A percentile compares a stretch with the other conserved stretches of the same genome.
These are phyloP conservation scores for Diacarnus erythraeanus DNA, from an alignment of 37 sponge, comb jelly and placozoan species.

Conservation along the genomic window DNA sequence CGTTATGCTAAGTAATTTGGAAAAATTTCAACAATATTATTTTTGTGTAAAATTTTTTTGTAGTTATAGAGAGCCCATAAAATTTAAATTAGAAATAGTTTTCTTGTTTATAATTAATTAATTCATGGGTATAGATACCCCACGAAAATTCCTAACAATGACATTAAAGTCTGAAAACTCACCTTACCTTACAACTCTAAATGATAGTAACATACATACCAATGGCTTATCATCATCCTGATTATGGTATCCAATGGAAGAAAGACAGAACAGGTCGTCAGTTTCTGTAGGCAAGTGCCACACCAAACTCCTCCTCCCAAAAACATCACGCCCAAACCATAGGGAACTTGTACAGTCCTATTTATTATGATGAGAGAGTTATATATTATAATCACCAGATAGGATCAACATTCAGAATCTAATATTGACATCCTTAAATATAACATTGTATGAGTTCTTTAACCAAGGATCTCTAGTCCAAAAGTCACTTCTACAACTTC, in stretches of 20 bases:
- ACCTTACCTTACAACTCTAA: neutral
- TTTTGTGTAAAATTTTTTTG: no score
- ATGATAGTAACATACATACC: conserved; percentile 4
- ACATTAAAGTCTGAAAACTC: neutral
- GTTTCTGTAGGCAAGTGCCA: conserved; percentile 62
- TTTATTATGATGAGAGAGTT: no score
- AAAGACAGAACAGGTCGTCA: conserved; percentile 56
- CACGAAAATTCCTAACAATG: neutral
- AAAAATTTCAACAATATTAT: no score
- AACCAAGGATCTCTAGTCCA: no score
- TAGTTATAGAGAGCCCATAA: no score
- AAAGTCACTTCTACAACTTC: no score
- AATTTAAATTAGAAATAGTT: no score
- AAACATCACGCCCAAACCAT: conserved; percentile 98
- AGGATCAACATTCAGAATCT: no score
- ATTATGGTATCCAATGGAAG: conserved; percentile 63
- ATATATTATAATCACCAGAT: no score
- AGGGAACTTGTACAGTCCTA: conserved; percentile 45
- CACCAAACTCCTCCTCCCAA: conserved; percentile 92
- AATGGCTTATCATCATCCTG: conserved; percentile 9
- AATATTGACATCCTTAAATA: no score
- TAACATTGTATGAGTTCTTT: no score
- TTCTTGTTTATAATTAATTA: neutral
- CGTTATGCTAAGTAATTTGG: no score
- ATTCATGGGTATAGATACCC: neutral